Conservation (phyloP, 2,113 vertebrate genomes). For the Gopherus flavomarginatus region DNA sequence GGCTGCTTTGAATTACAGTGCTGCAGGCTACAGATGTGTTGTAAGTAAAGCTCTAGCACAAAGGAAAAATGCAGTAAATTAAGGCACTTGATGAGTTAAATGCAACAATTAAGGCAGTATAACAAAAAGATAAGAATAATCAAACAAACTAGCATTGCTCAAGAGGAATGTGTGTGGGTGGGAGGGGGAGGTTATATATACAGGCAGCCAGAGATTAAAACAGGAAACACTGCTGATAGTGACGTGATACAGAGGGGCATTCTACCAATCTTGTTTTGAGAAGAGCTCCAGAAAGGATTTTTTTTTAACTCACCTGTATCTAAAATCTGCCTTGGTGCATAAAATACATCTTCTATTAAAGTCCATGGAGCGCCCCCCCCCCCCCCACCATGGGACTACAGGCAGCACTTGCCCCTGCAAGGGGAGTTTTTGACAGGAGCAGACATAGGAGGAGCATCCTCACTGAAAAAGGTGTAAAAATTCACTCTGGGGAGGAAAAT, state of each 20-base stretch:
- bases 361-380: not conserved
- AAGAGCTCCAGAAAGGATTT: not conserved
- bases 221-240: conserved; percentile 29
- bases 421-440: not conserved
- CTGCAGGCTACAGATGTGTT: not conserved
- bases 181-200: conserved; percentile 29
- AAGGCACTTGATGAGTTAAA: conserved; percentile 42
- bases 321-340: too few species aligned
- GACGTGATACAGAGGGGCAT: not conserved
- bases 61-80: not conserved
- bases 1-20: not conserved
- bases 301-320: not conserved
- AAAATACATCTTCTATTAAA: not conserved
- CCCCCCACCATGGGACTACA: not conserved
- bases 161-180: conserved; percentile 67
- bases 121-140: conserved; percentile 48
- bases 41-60: not conserved
- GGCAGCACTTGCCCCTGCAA: not conserved
- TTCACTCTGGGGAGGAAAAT: too few species aligned
- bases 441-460: not conserved
- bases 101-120: conserved; percentile 40
- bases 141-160: conserved; percentile 53
- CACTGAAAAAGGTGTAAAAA: not conserved
- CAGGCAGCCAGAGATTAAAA: not conserved
- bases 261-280: not conserved